Conservation (phyloP, 2,797 vertebrate species). For the Takifugu rubripes region DNA sequence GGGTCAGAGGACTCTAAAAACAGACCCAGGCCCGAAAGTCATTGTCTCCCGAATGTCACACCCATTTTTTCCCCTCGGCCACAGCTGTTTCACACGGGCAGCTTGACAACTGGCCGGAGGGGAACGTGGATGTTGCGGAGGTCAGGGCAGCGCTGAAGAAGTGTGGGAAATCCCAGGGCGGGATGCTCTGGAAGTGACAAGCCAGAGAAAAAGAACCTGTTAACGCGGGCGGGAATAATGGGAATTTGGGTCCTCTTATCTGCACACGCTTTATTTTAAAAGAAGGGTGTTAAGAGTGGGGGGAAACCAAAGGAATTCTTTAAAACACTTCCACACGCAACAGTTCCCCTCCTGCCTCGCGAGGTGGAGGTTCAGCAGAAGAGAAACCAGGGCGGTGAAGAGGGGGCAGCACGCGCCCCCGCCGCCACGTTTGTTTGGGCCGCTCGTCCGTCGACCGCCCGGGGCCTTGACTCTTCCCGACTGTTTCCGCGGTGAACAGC, state of each 20-base stretch:
- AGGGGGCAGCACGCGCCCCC: too few relatives aligned
- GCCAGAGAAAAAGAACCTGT: conserved; percentile 15
- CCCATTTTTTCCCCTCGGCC: conserved; percentile 38
- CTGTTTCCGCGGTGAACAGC: conserved; percentile 72
- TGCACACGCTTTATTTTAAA: not conserved
- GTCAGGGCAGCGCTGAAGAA: conserved; percentile 33
- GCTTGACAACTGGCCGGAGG: conserved; percentile 48
- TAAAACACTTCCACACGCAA: too few relatives aligned
- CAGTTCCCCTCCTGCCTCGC: too few relatives aligned
- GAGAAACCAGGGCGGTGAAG: too few relatives aligned
- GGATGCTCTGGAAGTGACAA: conserved; percentile 28
- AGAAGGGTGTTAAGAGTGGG: too few relatives aligned
- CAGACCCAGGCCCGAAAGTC: conserved; percentile 31
- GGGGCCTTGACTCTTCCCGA: conserved; percentile 41
- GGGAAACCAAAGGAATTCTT: too few relatives aligned
- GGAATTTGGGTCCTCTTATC: conserved; percentile 6
- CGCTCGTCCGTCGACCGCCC: not conserved
- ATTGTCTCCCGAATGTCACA: conserved; percentile 53
- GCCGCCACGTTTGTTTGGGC: too few relatives aligned
- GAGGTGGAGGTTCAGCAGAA: too few relatives aligned
- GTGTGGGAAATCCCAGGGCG: conserved; percentile 53
- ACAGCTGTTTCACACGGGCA: conserved; percentile 55
- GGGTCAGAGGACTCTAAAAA: conserved; percentile 55
- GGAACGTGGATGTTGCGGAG: conserved; percentile 27
- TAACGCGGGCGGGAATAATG: conserved; percentile 15